Base-by-base conservation (phyloP, 2,797 vertebrate species). In the Lepus oiostolus region DNA sequence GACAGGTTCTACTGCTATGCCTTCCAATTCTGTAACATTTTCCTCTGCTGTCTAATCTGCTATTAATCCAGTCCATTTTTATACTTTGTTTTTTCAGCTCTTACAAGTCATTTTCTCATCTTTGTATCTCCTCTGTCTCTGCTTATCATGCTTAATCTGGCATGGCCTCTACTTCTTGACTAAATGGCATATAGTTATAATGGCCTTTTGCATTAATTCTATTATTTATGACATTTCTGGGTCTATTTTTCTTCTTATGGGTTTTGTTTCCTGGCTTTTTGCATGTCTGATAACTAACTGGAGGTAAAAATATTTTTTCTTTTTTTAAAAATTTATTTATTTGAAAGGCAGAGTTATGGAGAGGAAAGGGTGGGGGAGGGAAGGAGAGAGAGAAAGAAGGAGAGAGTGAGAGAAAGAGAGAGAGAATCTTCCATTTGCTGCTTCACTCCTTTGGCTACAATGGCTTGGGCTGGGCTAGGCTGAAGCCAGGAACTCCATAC, bases 161-260 rank as follows among this genome's bases (percentile, higher is more conserved):
- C 14, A 6, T 65, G 58, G 30, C 26, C 7, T 76, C 24, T 42
- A 58, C 14, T 92, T 42, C 67, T 72, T 81, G 47, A 70, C 4
- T 22, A 1, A 21, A 38, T 4, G 12, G 11, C 4, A 85, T 24
- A 68, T 0, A 52, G 38, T 77, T 50, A 71, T 8, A 82, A n/a
- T 24, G 35, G 22, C 35, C 22, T 79, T 94, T 77, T 91, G 47
- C 21, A 74, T 19, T 91, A 80, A 72, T 68, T 62, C n/a, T 90
- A 11, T 32, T 47, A 72, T 82, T 42, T 63, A 60, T 72, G 38
- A 85, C 68, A 62, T 35, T 79, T 65, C 13, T 17, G 13, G 26
- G 17, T 42, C 54, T 75, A 65, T 60, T n/a, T 30, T 21, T 87
- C 9, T 32, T 62, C 7, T 65, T 85, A 47, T 32, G 32, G 35